A percentile compares a stretch with the other conserved stretches of the same genome.
These are phyloP conservation scores for Oscheius onirici DNA, from an alignment of 2,888 invertebrate genomes.

Conservation along the genomic window DNA sequence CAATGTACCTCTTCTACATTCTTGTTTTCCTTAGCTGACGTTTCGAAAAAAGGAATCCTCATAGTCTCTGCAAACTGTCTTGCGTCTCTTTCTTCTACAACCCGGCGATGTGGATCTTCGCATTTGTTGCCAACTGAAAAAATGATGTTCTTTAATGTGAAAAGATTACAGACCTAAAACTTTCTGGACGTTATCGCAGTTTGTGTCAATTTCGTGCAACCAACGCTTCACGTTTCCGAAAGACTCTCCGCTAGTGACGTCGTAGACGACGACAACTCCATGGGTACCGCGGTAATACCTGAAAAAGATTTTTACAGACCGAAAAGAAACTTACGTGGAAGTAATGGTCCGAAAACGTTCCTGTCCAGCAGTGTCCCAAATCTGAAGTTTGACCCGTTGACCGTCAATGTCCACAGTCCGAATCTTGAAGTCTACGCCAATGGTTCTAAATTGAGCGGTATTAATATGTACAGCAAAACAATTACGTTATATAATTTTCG, in stretches of 20 bases:
- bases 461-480: too few species aligned
- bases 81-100: constrained; percentile 95
- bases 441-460: constrained; percentile 80
- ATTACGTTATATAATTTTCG: too few species aligned
- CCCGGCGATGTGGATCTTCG: constrained; percentile 91
- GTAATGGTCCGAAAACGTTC: constrained; percentile 97
- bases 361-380: constrained; percentile 89
- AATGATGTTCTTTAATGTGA: background rate
- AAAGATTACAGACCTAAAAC: constrained; percentile 56
- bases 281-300: constrained; percentile 97
- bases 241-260: constrained; percentile 97
- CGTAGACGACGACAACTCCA: constrained; percentile 98
- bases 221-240: constrained; percentile 99
- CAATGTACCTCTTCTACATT: constrained; percentile 93
- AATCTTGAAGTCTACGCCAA: constrained; percentile 99
- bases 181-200: constrained; percentile 83
- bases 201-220: constrained; percentile 98
- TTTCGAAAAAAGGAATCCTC: constrained; percentile 95
- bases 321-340: constrained; percentile 80
- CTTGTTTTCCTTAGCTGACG: constrained; percentile 97
- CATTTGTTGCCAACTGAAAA: constrained; percentile 89
- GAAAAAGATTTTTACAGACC: constrained; percentile 40
- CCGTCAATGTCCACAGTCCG: constrained; percentile 81
- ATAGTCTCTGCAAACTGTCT: constrained; percentile 95
- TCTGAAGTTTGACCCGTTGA: constrained; percentile 74